phyloP scores from a whole-genome alignment of 2,113 vertebrate species.

The Romanogobio albipinnatus region DNA sequence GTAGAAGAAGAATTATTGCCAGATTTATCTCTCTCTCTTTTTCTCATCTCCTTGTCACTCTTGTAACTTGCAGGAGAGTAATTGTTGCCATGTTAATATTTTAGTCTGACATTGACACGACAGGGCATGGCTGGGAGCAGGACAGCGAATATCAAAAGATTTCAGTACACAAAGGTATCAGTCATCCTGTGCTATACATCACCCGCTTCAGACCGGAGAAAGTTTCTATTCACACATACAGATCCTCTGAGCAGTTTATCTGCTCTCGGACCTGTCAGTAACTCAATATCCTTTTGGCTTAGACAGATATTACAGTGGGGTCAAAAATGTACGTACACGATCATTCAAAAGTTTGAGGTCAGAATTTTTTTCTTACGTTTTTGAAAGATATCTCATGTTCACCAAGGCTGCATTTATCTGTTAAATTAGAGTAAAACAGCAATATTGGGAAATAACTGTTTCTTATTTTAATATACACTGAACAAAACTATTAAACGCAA shows the following conservation, averaged over 20 bases:
- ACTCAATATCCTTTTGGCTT: slow-evolving; percentile 13
- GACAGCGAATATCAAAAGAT: slow-evolving; percentile 68
- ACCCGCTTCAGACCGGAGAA: slow-evolving; percentile 28
- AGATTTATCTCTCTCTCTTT: background rate
- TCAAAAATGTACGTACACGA: background rate
- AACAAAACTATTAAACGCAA: too few relatives aligned
- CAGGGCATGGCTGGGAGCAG: slow-evolving; percentile 63
- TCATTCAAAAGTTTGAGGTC: background rate
- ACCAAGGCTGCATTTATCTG: background rate
- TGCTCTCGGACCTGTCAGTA: slow-evolving; percentile 1
- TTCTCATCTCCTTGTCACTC: slow-evolving; percentile 21
- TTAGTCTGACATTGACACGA: slow-evolving; percentile 60
- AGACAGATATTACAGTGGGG: background rate
- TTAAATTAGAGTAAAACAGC: background rate
- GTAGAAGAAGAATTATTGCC: slow-evolving; percentile 32
- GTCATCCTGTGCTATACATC: slow-evolving; percentile 62
- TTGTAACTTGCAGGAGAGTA: slow-evolving; percentile 36
- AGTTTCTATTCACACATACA: slow-evolving; percentile 29
- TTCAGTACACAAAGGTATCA: slow-evolving; percentile 61
- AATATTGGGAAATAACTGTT: background rate
- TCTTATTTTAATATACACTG: background rate
- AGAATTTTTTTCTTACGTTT: too few relatives aligned
- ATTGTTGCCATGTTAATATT: slow-evolving; percentile 70
- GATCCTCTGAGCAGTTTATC: slow-evolving; percentile 16
- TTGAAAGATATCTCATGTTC: background rate